Evolutionary conservation across 2,797 vertebrate species (phyloP), one percentile per base, ranked within the genome.

Genomic region (Bryconaethiops microstoma): DNA sequence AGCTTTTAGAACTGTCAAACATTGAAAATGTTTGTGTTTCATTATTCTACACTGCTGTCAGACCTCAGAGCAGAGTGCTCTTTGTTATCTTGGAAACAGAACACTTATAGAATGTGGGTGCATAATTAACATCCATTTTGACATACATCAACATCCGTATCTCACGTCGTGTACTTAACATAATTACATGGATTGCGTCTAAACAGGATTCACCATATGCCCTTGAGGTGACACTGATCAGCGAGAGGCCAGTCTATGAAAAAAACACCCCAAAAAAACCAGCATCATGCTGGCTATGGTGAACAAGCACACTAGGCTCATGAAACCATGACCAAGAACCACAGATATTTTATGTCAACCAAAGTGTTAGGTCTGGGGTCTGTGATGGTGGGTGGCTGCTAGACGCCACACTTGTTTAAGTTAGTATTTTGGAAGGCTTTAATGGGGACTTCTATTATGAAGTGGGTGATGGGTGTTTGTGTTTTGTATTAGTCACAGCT

Each of bases 161-260:
- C 65, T 68, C 63, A 68, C 39, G 1, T 59, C 0, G 40, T 63
- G 45, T 57, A 16, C 50, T 74, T 80, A 14, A 29, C 45, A 60
- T 52, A 80, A 80, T 69, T 69, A 76, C 55, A 76, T 29, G 6
- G 55, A 14, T 52, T 62, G 17, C 17, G 12, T 71, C 73, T 52
- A 76, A 75, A 76, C 52, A 40, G n/a, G 21, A 39, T 21, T 60
- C 40, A 52, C 55, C 59, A 12, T 13, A 52, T 25, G 23, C 10
- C 1, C 8, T 4, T 8, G 17, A 55, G 76, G 48, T 74, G 5
- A 55, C n/a, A 16, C 13, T 52, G 63, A 65, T 17, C 50, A 73
- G 48, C 14, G 14, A 54, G 39, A 69, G 29, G 35, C n/a, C 55
- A 19, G 23, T 59, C 35, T 74, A 40, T 57, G 6, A 21, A 57